Percentiles rank a stretch among this genome's conserved stretches.
These are phyloP conservation scores for Allophyes oxyacanthae DNA, from an alignment of 2,888 invertebrate species.

Conservation along the genomic window DNA sequence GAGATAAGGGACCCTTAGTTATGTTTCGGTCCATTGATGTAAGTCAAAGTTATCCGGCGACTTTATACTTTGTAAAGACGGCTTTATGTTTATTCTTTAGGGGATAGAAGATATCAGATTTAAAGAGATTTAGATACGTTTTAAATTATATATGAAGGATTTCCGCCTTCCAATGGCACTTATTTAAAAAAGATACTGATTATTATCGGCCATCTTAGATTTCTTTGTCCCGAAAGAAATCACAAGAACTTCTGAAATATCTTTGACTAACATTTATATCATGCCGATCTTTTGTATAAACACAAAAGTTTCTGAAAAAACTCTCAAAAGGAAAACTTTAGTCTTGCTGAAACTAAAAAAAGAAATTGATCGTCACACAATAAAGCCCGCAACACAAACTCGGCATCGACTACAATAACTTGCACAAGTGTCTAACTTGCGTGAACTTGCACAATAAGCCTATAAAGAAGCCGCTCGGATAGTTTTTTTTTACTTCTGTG, in stretches of 20 bases:
- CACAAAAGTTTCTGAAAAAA: background rate
- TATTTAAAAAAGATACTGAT: no score
- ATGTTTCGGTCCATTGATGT: constrained; percentile 1
- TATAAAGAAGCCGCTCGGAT: constrained; percentile 37
- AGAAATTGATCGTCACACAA: constrained; percentile 33
- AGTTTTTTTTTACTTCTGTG: constrained; percentile 64
- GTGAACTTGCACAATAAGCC: constrained; percentile 46
- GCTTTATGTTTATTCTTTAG: no score
- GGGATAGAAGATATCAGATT: background rate
- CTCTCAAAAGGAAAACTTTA: no score
- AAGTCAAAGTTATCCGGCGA: background rate
- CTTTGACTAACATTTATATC: no score
- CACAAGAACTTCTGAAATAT: no score
- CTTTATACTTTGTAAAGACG: background rate
- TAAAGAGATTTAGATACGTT: background rate
- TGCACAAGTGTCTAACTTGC: constrained; percentile 43
- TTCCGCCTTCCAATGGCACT: no score
- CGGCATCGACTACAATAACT: constrained; percentile 39
- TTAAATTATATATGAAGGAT: background rate
- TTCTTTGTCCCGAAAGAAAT: no score
- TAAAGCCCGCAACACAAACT: constrained; percentile 30
- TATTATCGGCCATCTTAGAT: no score
- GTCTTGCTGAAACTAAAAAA: constrained; percentile 7
- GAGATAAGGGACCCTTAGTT: constrained; percentile 10
- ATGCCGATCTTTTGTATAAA: no score